Evolutionary conservation across 2,797 vertebrate species (phyloP).

Genomic region (Poeciliopsis presidionis): DNA sequence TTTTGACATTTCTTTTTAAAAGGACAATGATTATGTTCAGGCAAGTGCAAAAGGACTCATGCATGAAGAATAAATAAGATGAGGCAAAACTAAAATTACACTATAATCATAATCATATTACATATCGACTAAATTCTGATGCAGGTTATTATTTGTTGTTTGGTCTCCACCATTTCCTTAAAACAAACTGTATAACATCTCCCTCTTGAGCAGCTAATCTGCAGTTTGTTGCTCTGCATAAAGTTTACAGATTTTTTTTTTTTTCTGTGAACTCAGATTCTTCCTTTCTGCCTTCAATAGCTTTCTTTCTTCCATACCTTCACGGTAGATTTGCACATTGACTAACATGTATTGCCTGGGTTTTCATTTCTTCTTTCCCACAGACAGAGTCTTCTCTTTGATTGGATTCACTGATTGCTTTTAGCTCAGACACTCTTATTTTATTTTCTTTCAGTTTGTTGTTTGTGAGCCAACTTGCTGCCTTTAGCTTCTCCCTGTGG

Average conservation of each 20-base stretch:
- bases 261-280: background rate
- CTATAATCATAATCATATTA: background rate
- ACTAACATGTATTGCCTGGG: background rate
- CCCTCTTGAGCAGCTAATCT: background rate
- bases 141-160: background rate
- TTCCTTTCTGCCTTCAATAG: background rate
- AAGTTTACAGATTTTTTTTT: background rate
- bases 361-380: constrained; percentile 1
- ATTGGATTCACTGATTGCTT: constrained; percentile 26
- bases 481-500: constrained; percentile 13
- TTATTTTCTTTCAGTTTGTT: background rate
- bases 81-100: background rate
- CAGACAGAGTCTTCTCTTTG: constrained; percentile 9
- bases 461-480: constrained; percentile 9
- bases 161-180: background rate
- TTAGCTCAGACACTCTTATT: constrained; percentile 15
- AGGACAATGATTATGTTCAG: background rate
- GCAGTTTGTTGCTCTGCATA: background rate
- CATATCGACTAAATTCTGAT: background rate
- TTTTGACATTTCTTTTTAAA: background rate
- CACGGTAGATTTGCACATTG: background rate
- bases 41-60: background rate
- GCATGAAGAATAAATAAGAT: background rate
- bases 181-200: background rate
- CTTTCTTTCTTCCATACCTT: constrained; percentile 2